phyloP scores from a whole-genome alignment of 2,113 vertebrate genomes.

The Camelus bactrianus region DNA sequence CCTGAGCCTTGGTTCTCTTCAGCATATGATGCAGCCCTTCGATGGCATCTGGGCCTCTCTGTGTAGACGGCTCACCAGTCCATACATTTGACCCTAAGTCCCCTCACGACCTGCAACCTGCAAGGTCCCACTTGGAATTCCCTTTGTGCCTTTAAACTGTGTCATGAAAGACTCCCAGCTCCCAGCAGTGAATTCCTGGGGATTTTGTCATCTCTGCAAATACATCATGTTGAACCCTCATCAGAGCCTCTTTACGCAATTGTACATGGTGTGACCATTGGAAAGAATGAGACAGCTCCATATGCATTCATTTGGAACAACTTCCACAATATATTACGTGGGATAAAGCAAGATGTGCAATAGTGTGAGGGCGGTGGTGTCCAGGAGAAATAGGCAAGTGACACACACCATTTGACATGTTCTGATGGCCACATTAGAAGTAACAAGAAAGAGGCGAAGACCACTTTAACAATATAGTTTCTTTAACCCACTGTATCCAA shows the following conservation, averaged over 20 bases:
- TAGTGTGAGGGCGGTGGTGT: neutral
- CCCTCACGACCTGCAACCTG: neutral
- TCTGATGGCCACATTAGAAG: neutral
- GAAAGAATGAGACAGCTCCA: neutral
- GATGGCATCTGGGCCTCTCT: neutral
- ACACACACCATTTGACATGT: neutral
- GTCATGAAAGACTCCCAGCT: neutral
- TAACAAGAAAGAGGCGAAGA: neutral
- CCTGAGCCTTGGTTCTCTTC: neutral
- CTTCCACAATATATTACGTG: neutral
- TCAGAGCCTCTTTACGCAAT: neutral
- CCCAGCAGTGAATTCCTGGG: neutral
- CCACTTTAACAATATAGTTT: conserved; percentile 16
- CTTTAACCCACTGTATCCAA: neutral
- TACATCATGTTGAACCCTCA: neutral
- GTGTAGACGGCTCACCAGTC: neutral
- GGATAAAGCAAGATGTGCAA: neutral
- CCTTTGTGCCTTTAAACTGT: neutral
- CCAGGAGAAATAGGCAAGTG: neutral
- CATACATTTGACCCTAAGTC: neutral
- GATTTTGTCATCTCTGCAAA: neutral
- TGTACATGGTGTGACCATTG: neutral
- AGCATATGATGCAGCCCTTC: too few relatives aligned
- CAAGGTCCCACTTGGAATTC: neutral
- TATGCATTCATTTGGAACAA: neutral